Evolutionary conservation across 2,888 invertebrate genomes (phyloP), one percentile per base, ranked within the genome.

Genomic region (Latrodectus elegans): DNA sequence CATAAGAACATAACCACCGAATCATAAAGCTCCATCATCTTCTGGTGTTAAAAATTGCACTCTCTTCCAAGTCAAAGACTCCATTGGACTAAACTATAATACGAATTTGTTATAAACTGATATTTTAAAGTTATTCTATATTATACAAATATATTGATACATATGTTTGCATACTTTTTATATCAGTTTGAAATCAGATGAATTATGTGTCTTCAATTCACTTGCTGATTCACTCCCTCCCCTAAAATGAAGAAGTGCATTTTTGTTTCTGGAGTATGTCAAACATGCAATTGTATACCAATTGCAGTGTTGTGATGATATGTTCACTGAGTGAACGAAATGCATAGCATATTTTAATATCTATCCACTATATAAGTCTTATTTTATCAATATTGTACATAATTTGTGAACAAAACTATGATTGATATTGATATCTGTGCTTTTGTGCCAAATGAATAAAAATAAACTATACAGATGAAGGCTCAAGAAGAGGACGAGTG

Each of bases 311-410:
- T 51, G 12, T 12, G n/a, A n/a, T 55, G 52, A 17, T 52, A 38
- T 85, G 85, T 79, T 85, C 85, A 85, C 79, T 52, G 22, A 85
- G 85, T 85, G 85, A 85, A 85, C 75, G 51, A n/a, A 71, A 22
- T 15, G 12, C 6, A 22, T 38, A 52, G 53, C 14, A 53, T 55
- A 55, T 60, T 74, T 74, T 74, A 14, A 71, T 71, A 71, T 85
- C 26, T 73, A 85, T 75, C 79, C 80, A 85, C n/a, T 60, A 67
- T 86, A 81, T 86, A 81, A 86, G 80, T 74, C 17, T 71, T 52
- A 65, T 79, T 68, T 84, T 68, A 60, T 15, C 55, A 60, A 49
- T 55, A 38, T n/a, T 86, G 86, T 86, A 86, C 76, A 86, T 75
- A 76, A 70, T 53, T 74, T 17, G 60, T 64, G 86, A 81, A 76